Percentiles rank a stretch among this genome's conserved stretches.
These are phyloP conservation scores for Agrilus biguttatus DNA, from an alignment of 2,888 invertebrate genomes.

Conservation along the genomic window DNA sequence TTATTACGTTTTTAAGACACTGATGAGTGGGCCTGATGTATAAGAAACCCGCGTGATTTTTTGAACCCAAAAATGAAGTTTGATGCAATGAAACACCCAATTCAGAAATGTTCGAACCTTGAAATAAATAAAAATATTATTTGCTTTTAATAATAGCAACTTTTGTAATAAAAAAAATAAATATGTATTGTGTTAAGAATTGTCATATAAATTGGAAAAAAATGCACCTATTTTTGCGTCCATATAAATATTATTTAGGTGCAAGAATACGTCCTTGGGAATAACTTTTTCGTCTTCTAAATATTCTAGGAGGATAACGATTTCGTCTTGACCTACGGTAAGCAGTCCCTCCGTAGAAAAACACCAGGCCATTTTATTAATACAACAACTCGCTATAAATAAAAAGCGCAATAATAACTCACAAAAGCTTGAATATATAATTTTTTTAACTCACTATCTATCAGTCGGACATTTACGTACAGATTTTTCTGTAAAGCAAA, in stretches of 20 bases:
- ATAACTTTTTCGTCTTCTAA: slow-evolving; percentile 44
- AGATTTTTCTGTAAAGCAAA: slow-evolving; percentile 66
- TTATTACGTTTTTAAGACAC: slow-evolving; percentile 58
- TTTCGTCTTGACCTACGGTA: slow-evolving; percentile 70
- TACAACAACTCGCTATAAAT: slow-evolving; percentile 57
- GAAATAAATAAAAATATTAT: slow-evolving; percentile 9
- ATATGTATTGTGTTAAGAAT: too few relatives aligned
- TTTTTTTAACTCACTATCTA: slow-evolving; percentile 47
- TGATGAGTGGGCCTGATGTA: slow-evolving; percentile 68
- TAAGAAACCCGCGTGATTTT: slow-evolving; percentile 69
- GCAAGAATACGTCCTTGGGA: slow-evolving; percentile 60
- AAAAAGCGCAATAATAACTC: too few relatives aligned
- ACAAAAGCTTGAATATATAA: too few relatives aligned
- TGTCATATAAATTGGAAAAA: background rate
- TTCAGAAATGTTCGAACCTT: slow-evolving; percentile 45
- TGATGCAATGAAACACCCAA: slow-evolving; percentile 52
- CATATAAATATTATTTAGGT: slow-evolving; percentile 56
- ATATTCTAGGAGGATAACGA: slow-evolving; percentile 58
- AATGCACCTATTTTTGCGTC: slow-evolving; percentile 44
- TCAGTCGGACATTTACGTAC: slow-evolving; percentile 56
- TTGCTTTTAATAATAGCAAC: too few relatives aligned
- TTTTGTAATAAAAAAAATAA: too few relatives aligned
- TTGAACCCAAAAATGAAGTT: slow-evolving; percentile 47
- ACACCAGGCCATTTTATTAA: slow-evolving; percentile 59
- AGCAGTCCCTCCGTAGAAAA: slow-evolving; percentile 63